Conservation (phyloP, 2,888 invertebrate species). For the Synanthedon vespiformis region DNA sequence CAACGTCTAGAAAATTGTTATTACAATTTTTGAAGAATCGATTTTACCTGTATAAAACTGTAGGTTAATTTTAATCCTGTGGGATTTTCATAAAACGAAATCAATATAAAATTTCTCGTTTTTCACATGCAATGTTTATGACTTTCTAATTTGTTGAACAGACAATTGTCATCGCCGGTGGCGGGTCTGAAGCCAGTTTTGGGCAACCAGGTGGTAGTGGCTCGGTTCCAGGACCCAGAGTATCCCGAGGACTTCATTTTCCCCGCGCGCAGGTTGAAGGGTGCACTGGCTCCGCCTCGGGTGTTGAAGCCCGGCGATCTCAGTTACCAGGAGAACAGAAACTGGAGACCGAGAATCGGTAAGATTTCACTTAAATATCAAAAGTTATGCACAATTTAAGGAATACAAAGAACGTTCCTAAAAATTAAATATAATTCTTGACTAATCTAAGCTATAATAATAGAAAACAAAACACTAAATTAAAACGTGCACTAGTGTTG, state of each 20-base stretch:
- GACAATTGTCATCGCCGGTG: slow-evolving; percentile 78
- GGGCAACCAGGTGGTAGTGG: slow-evolving; percentile 73
- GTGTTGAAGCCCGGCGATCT: slow-evolving; percentile 85
- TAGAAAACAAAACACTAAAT: too few relatives aligned
- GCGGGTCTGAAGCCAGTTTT: slow-evolving; percentile 73
- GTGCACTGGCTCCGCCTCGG: slow-evolving; percentile 77
- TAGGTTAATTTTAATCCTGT: too few relatives aligned
- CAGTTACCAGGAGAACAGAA: slow-evolving; percentile 72
- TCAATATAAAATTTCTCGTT: background rate
- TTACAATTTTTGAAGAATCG: too few relatives aligned
- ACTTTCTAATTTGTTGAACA: slow-evolving; percentile 19
- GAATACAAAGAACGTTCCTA: too few relatives aligned
- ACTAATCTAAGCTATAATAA: too few relatives aligned
- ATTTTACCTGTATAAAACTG: too few relatives aligned
- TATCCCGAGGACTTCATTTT: slow-evolving; percentile 82
- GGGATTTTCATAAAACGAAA: background rate
- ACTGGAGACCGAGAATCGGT: slow-evolving; percentile 84
- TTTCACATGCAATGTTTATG: too few relatives aligned
- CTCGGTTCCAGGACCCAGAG: slow-evolving; percentile 83
- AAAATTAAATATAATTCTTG: too few relatives aligned
- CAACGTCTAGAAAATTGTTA: too few relatives aligned
- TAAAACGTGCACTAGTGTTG: too few relatives aligned
- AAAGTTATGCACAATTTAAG: background rate
- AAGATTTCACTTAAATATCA: background rate
- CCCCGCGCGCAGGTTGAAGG: slow-evolving; percentile 77